Evolutionary conservation across 2,888 invertebrate genomes (phyloP).

Genomic region (Oscheius onirici): DNA sequence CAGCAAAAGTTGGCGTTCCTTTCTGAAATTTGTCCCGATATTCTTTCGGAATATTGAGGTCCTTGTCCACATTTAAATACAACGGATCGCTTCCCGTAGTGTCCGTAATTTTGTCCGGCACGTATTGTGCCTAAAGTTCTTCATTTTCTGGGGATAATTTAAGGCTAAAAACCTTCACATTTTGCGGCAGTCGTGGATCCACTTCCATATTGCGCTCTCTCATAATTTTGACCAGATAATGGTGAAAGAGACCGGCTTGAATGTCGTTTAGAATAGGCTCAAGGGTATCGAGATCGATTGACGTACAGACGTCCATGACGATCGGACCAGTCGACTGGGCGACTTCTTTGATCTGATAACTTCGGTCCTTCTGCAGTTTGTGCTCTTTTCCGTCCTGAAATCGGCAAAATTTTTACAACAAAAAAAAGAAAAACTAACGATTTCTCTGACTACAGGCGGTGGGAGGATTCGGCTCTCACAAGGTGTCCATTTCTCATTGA

Average conservation of each 20-base stretch:
- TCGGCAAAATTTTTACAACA: not conserved
- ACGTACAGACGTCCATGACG: not conserved
- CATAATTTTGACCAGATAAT: not conserved
- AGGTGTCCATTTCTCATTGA: not conserved
- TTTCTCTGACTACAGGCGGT: not conserved
- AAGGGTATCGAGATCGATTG: not conserved
- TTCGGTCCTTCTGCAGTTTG: not conserved
- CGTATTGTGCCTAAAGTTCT: conserved; percentile 5
- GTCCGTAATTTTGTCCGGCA: not conserved
- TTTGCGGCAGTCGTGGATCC: not conserved
- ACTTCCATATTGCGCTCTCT: conserved; percentile 5
- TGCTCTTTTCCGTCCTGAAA: conserved; percentile 2
- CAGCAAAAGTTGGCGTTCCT: not conserved
- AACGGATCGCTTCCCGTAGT: not conserved
- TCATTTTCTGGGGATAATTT: not conserved
- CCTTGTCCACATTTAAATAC: not conserved
- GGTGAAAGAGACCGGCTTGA: conserved; percentile 8
- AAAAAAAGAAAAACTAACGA: not conserved
- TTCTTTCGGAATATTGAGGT: not conserved
- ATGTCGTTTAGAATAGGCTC: not conserved
- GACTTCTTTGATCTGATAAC: conserved; percentile 11
- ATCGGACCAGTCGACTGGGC: not conserved
- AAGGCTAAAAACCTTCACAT: not conserved
- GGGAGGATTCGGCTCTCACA: conserved; percentile 13
- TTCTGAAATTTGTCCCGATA: not conserved